A percentile compares a stretch with the other conserved stretches of the same genome.
Conservation (phyloP, 2,113 vertebrate species). For the Synodontis membranacea region DNA sequence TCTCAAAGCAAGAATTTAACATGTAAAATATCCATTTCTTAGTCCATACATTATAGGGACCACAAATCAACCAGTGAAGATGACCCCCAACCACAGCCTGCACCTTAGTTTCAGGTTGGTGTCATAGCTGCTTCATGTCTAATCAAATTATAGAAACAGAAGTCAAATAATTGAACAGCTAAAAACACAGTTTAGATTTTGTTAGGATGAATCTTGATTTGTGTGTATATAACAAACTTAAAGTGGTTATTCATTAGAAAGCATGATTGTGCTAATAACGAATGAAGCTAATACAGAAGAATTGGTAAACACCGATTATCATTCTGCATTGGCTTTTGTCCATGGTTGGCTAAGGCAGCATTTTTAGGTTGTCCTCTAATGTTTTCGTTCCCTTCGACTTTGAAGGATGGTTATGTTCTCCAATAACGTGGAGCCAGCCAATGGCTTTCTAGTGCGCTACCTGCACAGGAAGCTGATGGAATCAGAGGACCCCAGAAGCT, state of each 20-base stretch:
- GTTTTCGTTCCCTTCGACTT: background rate
- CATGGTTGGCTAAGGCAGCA: background rate
- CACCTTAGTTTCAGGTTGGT: slow-evolving; percentile 94
- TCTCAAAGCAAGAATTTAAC: background rate
- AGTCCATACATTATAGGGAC: slow-evolving; percentile 98
- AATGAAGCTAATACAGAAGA: background rate
- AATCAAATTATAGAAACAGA: background rate
- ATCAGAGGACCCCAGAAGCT: slow-evolving; percentile 83
- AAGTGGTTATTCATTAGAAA: background rate
- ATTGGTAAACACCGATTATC: background rate
- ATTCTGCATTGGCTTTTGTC: background rate
- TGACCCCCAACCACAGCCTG: slow-evolving; percentile 91
- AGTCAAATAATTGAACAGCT: background rate
- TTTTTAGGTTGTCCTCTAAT: background rate
- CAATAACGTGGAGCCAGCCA: slow-evolving; percentile 96
- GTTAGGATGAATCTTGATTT: background rate
- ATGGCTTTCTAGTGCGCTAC: slow-evolving; percentile 94
- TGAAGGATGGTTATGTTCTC: slow-evolving; percentile 95
- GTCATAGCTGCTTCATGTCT: background rate
- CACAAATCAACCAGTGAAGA: slow-evolving; percentile 96
- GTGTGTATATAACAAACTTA: background rate
- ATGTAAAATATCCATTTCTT: slow-evolving; percentile 5
- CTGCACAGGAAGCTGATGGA: slow-evolving; percentile 94
- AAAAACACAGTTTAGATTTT: background rate
- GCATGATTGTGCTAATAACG: background rate